Evolutionary conservation across 2,888 invertebrate species (phyloP).

Genomic region (Drosophila lutescens): DNA sequence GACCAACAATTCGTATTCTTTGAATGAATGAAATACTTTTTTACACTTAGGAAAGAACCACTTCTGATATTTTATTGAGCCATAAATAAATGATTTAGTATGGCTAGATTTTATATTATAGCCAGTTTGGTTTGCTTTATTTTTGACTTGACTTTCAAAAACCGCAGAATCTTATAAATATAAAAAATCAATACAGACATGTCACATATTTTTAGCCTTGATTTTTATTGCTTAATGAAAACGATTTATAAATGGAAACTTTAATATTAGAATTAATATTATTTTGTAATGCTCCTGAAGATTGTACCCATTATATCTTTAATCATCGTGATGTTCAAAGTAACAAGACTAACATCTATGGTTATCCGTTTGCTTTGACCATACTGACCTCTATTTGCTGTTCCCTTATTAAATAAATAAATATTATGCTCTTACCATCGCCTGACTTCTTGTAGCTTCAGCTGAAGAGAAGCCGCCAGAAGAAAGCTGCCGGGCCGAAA

Average conservation of each 20-base stretch:
- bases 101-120: background rate
- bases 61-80: background rate
- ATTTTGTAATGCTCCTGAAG: background rate
- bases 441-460: slow-evolving; percentile 6
- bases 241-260: background rate
- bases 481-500: slow-evolving; percentile 62
- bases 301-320: background rate
- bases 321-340: background rate
- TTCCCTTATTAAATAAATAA: background rate
- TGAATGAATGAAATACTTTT: background rate
- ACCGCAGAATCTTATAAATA: background rate
- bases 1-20: background rate
- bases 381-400: background rate
- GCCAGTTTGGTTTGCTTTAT: background rate
- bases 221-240: background rate
- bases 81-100: slow-evolving; percentile 1
- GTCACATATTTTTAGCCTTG: background rate
- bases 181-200: background rate
- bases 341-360: background rate
- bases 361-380: background rate
- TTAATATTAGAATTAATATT: background rate
- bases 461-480: slow-evolving; percentile 16
- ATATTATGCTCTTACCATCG: background rate
- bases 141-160: background rate
- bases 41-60: background rate